A percentile compares a stretch with the other conserved stretches of the same genome.
These are phyloP conservation scores for Gymnogyps californianus DNA, from an alignment of 2,113 vertebrate species.

Conservation along the genomic window DNA sequence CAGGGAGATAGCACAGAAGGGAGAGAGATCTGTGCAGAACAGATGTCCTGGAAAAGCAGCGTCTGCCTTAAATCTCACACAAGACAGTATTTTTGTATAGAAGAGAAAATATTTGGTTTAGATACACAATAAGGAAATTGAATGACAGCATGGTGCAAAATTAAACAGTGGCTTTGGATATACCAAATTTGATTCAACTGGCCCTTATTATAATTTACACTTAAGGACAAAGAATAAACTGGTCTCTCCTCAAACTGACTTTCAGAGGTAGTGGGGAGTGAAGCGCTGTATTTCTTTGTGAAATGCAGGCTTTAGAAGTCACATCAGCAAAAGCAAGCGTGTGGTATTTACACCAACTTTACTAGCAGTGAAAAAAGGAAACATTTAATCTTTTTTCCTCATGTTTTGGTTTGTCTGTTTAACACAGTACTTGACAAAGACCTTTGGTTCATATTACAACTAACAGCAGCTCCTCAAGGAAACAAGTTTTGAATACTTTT, in stretches of 20 bases:
- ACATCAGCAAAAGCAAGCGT: not conserved
- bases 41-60: not conserved
- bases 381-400: not conserved
- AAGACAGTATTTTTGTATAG: not conserved
- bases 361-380: not conserved
- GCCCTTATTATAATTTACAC: not conserved
- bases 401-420: not conserved
- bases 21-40: not conserved
- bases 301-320: not conserved
- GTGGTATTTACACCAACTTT: not conserved
- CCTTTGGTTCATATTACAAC: not conserved
- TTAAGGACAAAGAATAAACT: not conserved
- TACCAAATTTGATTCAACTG: not conserved
- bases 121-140: not conserved
- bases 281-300: not conserved
- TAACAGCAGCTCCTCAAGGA: not conserved
- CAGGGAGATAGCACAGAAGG: not conserved
- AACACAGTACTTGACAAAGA: not conserved
- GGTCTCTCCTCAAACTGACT: not conserved
- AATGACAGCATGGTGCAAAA: not conserved
- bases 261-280: not conserved
- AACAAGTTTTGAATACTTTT: not conserved
- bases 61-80: not conserved
- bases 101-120: not conserved
- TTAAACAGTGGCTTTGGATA: not conserved